phyloP scores from a whole-genome alignment of 2,113 vertebrate species.

The Xiphophorus maculatus region DNA sequence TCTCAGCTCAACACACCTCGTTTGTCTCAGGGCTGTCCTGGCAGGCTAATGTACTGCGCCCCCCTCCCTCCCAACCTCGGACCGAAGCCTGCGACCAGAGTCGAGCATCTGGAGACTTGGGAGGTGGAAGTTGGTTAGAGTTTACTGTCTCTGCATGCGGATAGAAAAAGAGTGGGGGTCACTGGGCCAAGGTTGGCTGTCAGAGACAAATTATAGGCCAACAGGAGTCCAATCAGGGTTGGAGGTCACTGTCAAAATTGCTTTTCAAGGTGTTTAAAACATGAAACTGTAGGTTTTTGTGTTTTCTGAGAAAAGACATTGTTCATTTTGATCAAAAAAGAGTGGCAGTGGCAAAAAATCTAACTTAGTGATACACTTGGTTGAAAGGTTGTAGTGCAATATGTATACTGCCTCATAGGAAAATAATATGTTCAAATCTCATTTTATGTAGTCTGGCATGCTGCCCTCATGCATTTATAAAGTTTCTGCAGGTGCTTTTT shows the following conservation, averaged over 20 bases:
- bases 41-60: constrained; percentile 82
- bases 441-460: not conserved
- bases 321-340: constrained; percentile 5
- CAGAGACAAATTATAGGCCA: constrained; percentile 60
- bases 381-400: not conserved
- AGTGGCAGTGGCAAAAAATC: not conserved
- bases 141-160: constrained; percentile 56
- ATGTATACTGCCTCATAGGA: not conserved
- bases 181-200: constrained; percentile 55
- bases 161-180: constrained; percentile 50
- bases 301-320: constrained; percentile 1
- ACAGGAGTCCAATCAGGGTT: constrained; percentile 37
- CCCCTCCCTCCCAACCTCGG: constrained; percentile 78
- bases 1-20: constrained; percentile 87
- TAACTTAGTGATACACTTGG: not conserved
- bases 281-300: constrained; percentile 8
- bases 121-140: constrained; percentile 69
- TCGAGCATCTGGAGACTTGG: constrained; percentile 80
- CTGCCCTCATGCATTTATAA: not conserved
- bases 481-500: not conserved
- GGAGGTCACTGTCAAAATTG: constrained; percentile 21
- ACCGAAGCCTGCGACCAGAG: constrained; percentile 75
- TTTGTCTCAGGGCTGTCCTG: constrained; percentile 90
- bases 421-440: not conserved
- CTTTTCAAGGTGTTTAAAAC: constrained; percentile 22